Base-by-base conservation (phyloP, 2,113 vertebrate species). In the Orycteropus afer region DNA sequence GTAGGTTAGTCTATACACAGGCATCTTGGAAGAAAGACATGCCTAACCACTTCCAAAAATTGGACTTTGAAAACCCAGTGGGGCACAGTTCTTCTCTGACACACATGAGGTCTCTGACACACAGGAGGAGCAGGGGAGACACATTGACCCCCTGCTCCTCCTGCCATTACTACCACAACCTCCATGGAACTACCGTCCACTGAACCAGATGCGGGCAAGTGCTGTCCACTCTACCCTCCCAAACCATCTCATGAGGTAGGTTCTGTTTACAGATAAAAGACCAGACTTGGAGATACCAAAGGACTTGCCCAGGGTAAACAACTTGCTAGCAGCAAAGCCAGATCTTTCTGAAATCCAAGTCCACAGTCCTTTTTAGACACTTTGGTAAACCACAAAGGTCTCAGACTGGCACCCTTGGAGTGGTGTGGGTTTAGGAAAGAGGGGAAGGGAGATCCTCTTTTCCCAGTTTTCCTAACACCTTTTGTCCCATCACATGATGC, bases 181-280 rank as follows among this genome's bases (percentile, higher is more conserved):
- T 17, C 20, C 27, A 14, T 27, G n/a, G 65, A 69, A 34, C 25
- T 7, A 7, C 1, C 34, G n/a, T 67, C 34, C n/a, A n/a, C 18
- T 67, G 32, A 67, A n/a, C 65, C 3, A 4, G 20, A 15, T 47
- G 7, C n/a, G 18, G 17, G n/a, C 34, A 1, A 61, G 65, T 69
- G 65, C 65, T 4, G 15, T 82, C 67, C 27, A 45, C 51, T 85
- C 80, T 85, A 34, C 32, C 29, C 14, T 88, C 34, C 73, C 53
- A 45, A 45, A 37, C 3, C 40, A 53, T 53, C 78, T 67, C 67
- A 17, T 1, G 18, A 61, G 37, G 69, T 13, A 40, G 47, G 18
- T 45, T 92, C 61, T 78, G 34, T 78, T 90, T 82, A n/a, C 63
- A 84, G 65, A 42, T 57, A 49, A 83, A 40, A 18, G 93, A 67